Base-by-base conservation (phyloP, 2,797 vertebrate species). In the Odontamblyopus rebecca region DNA sequence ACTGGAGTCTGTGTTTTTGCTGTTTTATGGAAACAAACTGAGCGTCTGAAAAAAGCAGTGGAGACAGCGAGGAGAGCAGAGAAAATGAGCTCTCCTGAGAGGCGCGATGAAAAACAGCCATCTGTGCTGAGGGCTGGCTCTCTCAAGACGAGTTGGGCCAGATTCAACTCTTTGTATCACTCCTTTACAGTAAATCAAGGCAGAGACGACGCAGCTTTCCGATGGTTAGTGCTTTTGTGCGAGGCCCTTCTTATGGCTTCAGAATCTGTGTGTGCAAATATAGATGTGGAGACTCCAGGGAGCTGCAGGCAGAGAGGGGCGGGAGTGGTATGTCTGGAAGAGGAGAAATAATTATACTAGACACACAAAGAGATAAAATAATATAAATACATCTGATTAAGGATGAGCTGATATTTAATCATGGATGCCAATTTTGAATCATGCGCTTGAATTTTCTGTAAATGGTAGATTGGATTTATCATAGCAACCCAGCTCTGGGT, bases 51-150 rank as follows among this genome's bases (percentile, higher is more conserved):
- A 82, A 81, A 84, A 85, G 73, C 72, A 70, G 81, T 19, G 68
- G 87, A 88, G 89, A 82, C 79, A 81, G 82, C 78, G 86, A 91
- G 88, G 76, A 83, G 82, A 86, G 86, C 81, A 68, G 77, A 84
- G 85, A 91, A 91, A 92, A 91, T 88, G 76, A 91, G 89, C 86
- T 90, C 91, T 92, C 90, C 89, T 81, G 91, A 91, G 91, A 86
- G 79, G 15, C 59, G 73, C 85, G 90, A 92, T 91, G 88, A 91
- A 91, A 91, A 90, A 91, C 90, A 91, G 87, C 89, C 90, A 92
- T 91, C 89, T 91, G 89, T 60, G 85, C 87, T 48, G 85, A 88
- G 89, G 86, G 88, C 82, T 91, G 89, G 87, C 88, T 90, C 89
- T 90, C 89, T 77, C 29, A 89, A 91, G 89, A 90, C 84, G 71